Percentiles rank a stretch among this genome's conserved stretches.
Conservation (phyloP, 2,113 vertebrate genomes). For the Phalacrocorax carbo region DNA sequence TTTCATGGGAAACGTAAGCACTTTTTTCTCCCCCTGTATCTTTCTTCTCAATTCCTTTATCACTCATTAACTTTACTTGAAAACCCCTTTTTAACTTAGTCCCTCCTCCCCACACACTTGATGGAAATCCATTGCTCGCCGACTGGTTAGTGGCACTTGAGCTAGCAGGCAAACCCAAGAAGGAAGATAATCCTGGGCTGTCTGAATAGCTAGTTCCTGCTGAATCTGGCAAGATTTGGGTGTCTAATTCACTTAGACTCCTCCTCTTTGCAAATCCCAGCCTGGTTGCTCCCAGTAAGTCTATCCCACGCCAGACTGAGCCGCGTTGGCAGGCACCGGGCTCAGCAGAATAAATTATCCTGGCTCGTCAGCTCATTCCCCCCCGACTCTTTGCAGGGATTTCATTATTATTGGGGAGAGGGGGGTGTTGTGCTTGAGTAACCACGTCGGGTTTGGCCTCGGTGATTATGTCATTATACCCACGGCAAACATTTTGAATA, state of each 20-base stretch:
- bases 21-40: neutral
- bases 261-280: neutral
- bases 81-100: neutral
- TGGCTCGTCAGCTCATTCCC: neutral
- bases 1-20: neutral
- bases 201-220: neutral
- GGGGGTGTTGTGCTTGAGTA: neutral
- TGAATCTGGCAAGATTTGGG: neutral
- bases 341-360: constrained; percentile 55
- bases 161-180: neutral
- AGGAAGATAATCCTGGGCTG: neutral
- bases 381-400: neutral
- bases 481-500: constrained; percentile 10
- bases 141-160: neutral
- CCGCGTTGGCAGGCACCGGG: constrained; percentile 53
- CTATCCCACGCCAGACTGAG: constrained; percentile 44
- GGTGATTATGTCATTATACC: neutral
- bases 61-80: neutral
- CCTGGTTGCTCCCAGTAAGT: neutral
- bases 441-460: neutral
- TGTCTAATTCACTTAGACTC: neutral
- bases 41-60: neutral
- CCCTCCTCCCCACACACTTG: neutral
- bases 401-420: neutral
- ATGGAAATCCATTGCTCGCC: neutral